Percentiles rank a stretch among this genome's conserved stretches.
Conservation (phyloP, 1,140 invertebrate species). For the Panagrolaimus sp. region DNA sequence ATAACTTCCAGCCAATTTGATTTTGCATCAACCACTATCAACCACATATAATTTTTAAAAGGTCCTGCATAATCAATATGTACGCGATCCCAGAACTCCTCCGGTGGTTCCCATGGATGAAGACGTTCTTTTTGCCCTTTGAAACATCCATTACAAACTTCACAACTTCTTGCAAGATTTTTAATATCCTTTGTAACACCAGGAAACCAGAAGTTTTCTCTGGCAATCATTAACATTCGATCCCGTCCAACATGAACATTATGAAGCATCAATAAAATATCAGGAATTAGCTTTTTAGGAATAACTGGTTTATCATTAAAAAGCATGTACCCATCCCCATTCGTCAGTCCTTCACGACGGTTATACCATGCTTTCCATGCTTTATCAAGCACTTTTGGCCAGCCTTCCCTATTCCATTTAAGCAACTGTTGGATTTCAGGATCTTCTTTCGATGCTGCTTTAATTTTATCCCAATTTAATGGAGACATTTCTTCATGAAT, state of each 20-base stretch:
- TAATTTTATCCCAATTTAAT: too few relatives aligned
- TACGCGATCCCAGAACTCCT: conserved; percentile 61
- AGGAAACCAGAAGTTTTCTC: not conserved
- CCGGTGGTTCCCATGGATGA: conserved; percentile 55
- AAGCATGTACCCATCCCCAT: not conserved
- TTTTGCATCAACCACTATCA: conserved; percentile 61
- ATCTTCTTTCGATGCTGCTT: conserved; percentile 11
- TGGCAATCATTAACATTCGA: conserved; percentile 47
- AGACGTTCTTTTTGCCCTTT: not conserved
- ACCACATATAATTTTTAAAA: conserved; percentile 57
- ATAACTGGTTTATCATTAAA: conserved; percentile 31
- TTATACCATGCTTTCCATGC: not conserved
- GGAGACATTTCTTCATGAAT: conserved; percentile 19
- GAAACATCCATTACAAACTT: conserved; percentile 1
- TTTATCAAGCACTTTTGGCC: not conserved
- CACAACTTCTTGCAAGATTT: not conserved
- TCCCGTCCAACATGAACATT: conserved; percentile 47
- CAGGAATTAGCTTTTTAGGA: conserved; percentile 31
- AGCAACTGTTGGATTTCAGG: not conserved
- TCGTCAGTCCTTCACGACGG: not conserved
- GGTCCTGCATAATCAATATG: conserved; percentile 64
- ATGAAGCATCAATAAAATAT: conserved; percentile 48
- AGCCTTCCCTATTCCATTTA: not conserved
- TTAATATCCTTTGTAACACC: not conserved
- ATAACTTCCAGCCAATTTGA: conserved; percentile 61